Evolutionary conservation across 2,113 vertebrate genomes (phyloP).

Genomic region (Riparia riparia): DNA sequence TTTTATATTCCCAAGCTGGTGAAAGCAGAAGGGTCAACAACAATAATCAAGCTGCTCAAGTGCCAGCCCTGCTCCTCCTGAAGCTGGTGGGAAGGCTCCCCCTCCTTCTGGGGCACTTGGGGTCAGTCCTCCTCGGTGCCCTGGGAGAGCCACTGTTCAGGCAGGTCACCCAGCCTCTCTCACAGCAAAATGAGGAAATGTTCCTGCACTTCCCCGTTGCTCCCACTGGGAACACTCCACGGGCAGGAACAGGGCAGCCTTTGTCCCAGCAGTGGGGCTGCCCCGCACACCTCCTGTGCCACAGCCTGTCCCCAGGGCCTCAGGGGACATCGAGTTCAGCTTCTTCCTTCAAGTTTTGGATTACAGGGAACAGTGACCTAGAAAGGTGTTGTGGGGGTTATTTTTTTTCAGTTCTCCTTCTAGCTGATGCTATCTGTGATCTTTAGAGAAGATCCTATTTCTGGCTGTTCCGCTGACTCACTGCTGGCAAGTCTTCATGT

Average conservation of each 20-base stretch:
- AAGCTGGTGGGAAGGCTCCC: not conserved
- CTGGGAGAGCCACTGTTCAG: not conserved
- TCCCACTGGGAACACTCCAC: rapidly evolving
- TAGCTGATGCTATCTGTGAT: not conserved
- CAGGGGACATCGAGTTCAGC: not conserved
- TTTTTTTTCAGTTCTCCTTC: not conserved
- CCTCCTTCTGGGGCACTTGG: not conserved
- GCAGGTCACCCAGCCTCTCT: not conserved
- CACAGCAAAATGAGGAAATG: not conserved
- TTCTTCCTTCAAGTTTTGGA: not conserved
- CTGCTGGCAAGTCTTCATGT: not conserved
- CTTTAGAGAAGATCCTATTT: not conserved
- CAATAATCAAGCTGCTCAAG: not conserved
- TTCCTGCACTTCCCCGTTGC: not conserved
- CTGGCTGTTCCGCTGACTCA: not conserved
- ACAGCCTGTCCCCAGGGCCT: not conserved
- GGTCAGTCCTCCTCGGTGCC: not conserved
- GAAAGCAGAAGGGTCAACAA: not conserved
- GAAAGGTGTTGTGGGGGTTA: not conserved
- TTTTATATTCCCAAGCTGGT: not conserved
- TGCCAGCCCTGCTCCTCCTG: not conserved
- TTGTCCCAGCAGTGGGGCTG: not conserved
- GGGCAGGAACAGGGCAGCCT: not conserved
- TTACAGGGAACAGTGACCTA: not conserved
- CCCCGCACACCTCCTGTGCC: not conserved